Evolutionary conservation across 2,113 vertebrate genomes (phyloP).

Genomic region (Dasyprocta punctata): DNA sequence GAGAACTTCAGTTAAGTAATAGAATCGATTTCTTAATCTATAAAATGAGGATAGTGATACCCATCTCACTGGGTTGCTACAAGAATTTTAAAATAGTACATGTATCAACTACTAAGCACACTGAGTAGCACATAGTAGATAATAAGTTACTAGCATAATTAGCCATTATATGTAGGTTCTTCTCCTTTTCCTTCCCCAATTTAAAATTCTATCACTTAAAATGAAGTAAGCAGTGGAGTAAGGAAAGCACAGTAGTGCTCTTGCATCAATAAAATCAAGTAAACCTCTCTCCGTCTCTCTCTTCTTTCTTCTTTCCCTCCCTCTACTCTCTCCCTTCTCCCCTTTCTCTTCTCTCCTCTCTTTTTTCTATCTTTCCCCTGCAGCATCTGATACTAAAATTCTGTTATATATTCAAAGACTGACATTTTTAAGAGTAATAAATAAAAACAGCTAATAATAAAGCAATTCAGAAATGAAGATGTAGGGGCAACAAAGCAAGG

Average conservation of each 20-base stretch:
- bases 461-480: conserved; percentile 35
- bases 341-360: not conserved
- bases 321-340: not conserved
- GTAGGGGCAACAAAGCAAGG: not conserved
- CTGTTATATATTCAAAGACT: not conserved
- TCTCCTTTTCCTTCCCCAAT: conserved; percentile 6
- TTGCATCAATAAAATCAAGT: conserved; percentile 17
- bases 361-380: not conserved
- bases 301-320: not conserved
- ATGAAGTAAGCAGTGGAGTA: not conserved
- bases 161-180: not conserved
- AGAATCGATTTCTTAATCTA: conserved; percentile 45
- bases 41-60: conserved; percentile 13
- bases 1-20: not conserved
- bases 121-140: not conserved
- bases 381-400: not conserved
- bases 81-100: not conserved
- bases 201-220: conserved; percentile 35
- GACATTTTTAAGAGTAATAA: conserved; percentile 2
- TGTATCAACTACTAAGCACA: not conserved
- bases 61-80: not conserved
- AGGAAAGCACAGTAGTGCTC: conserved; percentile 15
- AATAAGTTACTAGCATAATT: conserved; percentile 8
- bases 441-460: conserved; percentile 14
- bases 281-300: not conserved